phyloP scores from a whole-genome alignment of 2,113 vertebrate species.

The Chrysemys picta region DNA sequence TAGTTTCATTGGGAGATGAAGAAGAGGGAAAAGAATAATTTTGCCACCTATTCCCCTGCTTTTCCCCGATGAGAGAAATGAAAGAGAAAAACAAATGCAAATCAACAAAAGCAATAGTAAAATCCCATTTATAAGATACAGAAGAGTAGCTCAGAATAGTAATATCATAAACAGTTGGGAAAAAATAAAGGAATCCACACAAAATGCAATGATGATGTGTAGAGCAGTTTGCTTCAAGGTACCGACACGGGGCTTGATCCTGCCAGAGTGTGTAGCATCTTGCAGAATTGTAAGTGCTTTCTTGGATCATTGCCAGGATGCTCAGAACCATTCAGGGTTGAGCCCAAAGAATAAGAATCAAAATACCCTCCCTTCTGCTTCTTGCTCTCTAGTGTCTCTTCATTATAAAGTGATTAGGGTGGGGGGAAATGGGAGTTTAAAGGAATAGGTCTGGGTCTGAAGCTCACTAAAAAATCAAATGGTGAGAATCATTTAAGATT shows the following conservation, averaged over 20 bases:
- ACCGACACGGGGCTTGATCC: fast-evolving
- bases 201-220: background rate
- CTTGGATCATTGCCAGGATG: fast-evolving
- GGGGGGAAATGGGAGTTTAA: background rate
- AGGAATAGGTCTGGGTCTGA: background rate
- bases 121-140: background rate
- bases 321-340: background rate
- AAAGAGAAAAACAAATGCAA: background rate
- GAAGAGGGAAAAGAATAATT: background rate
- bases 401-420: background rate
- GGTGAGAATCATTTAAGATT: background rate
- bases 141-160: background rate
- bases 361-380: background rate
- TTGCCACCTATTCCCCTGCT: background rate
- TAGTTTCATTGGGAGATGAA: background rate
- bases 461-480: background rate
- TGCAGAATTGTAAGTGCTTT: fast-evolving
- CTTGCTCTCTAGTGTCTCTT: fast-evolving
- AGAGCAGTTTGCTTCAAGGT: background rate
- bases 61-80: background rate
- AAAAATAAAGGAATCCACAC: background rate
- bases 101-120: background rate
- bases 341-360: background rate
- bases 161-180: background rate
- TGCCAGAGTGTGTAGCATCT: fast-evolving